Evolutionary conservation across 2,113 vertebrate species (phyloP), one percentile per base, ranked within the genome.

Genomic region (Mola mola): DNA sequence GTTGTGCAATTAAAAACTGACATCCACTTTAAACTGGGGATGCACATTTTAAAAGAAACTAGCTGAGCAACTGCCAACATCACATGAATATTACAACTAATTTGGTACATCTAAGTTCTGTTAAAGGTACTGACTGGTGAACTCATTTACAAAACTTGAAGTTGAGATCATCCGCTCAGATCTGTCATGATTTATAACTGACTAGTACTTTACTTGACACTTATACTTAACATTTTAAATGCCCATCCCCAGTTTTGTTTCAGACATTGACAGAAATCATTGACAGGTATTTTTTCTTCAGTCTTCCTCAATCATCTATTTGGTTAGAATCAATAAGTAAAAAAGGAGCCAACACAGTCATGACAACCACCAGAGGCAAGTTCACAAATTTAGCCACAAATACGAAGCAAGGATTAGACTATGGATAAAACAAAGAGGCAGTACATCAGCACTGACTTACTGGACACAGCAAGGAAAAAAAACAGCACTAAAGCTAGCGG

Each of bases 391-490:
- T 43, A 40, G n/a, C 9, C n/a, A 28, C 20, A 29, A 28, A 56
- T 52, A 2, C 8, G 24, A 34, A 8, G 44, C 31, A 59, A 4
- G 28, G 43, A 42, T 37, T 33, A 65, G 21, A 66, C 10, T 20
- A 15, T 6, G 19, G n/a, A n/a, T n/a, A n/a, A 37, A n/a, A 60
- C 19, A 61, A 55, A 37, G 19, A 56, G 25, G 25, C 12, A 38
- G 28, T 2, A 48, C n/a, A 57, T 24, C 53, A 62, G 44, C 26
- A 61, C 24, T 49, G 33, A 81, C 28, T 44, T n/a, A 74, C 43
- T 21, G 10, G 2, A 34, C 9, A 63, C 33, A 36, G 47, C 15
- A 37, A 38, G 10, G 8, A 12, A 50, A 16, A 60, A 21, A 31
- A 41, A 44, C n/a, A 15, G 9, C 10, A 65, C 33, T 22, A 43